Conservation (phyloP, 2,888 invertebrate species). For the Cerastoderma edule region DNA sequence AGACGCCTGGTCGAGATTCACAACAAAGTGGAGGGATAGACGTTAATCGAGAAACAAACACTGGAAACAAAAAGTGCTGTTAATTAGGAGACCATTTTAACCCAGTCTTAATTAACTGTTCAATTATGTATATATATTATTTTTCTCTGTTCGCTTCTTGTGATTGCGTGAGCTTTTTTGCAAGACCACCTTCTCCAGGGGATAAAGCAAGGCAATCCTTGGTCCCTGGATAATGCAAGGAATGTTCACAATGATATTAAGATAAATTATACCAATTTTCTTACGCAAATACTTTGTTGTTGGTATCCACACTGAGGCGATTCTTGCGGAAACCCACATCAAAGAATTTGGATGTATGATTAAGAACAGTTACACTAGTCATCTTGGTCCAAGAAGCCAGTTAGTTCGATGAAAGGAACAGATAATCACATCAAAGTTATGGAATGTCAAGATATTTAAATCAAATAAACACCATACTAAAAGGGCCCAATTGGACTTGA, state of each 20-base stretch:
- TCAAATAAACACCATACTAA: no score
- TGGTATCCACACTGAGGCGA: not conserved
- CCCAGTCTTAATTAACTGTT: not conserved
- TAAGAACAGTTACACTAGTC: no score
- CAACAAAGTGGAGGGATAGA: conserved; percentile 73
- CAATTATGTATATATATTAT: conserved; percentile 16
- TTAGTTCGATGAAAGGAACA: no score
- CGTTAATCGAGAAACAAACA: conserved; percentile 63
- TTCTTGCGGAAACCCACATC: not conserved
- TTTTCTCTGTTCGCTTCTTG: conserved; percentile 18
- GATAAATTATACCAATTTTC: not conserved
- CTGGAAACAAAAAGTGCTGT: conserved; percentile 66
- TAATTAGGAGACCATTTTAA: conserved; percentile 14
- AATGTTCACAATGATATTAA: not conserved
- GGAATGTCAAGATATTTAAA: no score
- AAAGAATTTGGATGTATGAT: not conserved
- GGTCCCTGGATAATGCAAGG: not conserved
- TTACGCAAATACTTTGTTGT: not conserved
- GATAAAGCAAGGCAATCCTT: not conserved
- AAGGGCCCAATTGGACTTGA: no score
- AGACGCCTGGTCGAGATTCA: conserved; percentile 79
- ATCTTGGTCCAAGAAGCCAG: no score
- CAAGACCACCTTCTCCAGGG: not conserved
- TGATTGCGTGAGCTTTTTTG: not conserved
- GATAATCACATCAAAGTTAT: no score